Evolutionary conservation across 2,797 vertebrate species (phyloP).

Genomic region (Aulostomus chinensis): DNA sequence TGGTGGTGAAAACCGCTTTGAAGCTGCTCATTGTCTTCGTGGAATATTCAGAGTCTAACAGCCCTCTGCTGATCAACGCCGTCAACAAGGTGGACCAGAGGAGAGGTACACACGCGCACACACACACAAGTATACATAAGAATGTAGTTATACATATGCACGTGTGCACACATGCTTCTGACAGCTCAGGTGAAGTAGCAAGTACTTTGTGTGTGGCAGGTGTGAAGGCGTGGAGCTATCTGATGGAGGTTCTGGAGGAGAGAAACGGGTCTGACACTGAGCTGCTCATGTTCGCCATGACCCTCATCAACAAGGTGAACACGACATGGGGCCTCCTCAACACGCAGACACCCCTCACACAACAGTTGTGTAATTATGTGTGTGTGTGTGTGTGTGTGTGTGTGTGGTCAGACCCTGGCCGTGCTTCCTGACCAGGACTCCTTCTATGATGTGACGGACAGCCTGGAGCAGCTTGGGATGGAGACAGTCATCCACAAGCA

Average conservation of each 20-base stretch:
- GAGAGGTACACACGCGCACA: conserved; percentile 73
- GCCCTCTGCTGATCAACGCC: conserved; percentile 84
- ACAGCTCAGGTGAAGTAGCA: no score
- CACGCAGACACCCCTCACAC: no score
- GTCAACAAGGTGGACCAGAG: conserved; percentile 82
- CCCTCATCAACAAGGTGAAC: conserved; percentile 93
- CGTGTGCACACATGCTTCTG: neutral
- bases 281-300: conserved; percentile 89
- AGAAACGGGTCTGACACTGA: conserved; percentile 87
- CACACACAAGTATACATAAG: neutral
- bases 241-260: conserved; percentile 88
- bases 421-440: conserved; percentile 94
- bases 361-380: neutral
- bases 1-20: conserved; percentile 93
- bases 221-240: conserved; percentile 82
- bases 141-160: neutral
- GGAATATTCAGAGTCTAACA: conserved; percentile 90
- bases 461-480: conserved; percentile 91
- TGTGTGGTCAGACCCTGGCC: conserved; percentile 80
- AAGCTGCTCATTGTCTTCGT: conserved; percentile 97
- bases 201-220: conserved; percentile 74
- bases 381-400: conserved; percentile 1
- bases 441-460: conserved; percentile 93
- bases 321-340: no score
- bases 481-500: conserved; percentile 86